Base-by-base conservation (phyloP, 1,140 invertebrate species). In the Oncopodura yosiiana region DNA sequence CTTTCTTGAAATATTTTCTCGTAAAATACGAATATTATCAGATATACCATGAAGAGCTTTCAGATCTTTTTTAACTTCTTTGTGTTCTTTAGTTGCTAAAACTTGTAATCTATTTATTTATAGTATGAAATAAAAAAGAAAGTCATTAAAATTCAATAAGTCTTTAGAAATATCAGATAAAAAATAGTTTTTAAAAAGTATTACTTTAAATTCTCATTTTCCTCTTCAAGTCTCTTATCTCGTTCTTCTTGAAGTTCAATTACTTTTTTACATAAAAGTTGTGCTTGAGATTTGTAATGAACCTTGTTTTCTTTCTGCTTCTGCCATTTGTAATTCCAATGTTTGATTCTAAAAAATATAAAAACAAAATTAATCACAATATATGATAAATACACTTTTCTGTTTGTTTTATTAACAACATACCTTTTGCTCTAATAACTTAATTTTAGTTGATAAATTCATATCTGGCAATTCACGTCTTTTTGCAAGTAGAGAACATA, bases 201-300 rank as follows among this genome's bases (percentile, higher is more conserved):
- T 16, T 27, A 49, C 48, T 44, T 48, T 21, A 59, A 39, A 42
- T 49, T 54, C 34, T 59, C 57, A 30, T 59, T 59, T 44, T 59
- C 51, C 27, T 53, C 45, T 12, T 49, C 42, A 5, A 59, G 34
- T 21, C 50, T 36, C 24, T 37, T 23, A 21, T 54, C 44, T 16
- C 23, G 24, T 21, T 53, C 57, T 14, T 39, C 46, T n/a, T 29
- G 18, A 12, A 54, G 9, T 0, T 26, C 3, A 18, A 11, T 1
- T 5, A 59, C 8, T 19, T 52, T 49, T 26, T 49, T 21, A 23
- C 18, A 19, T 21, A 59, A 24, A 2, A 38, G 27, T 18, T 49
- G 37, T 9, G 36, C 36, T 38, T 54, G 45, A 14, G 27, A 43
- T 34, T 53, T 53, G 23, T 50, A 59, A 18, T 54, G 36, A 2